Conservation (phyloP, 1,140 invertebrate species). For the Melipona quadrifasciata region DNA sequence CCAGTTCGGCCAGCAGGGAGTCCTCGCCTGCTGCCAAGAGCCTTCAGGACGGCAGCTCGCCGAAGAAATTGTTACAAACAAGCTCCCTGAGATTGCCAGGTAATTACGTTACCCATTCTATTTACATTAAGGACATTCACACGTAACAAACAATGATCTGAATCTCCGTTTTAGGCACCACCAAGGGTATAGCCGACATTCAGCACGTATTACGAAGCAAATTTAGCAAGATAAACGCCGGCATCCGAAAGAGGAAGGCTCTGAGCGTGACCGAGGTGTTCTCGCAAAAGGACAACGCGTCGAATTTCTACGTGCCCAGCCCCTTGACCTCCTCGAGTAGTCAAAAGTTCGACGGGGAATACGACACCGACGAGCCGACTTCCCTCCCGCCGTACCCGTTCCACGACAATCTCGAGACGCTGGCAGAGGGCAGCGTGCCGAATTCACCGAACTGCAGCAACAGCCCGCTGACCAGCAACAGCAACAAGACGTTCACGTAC, state of each 20-base stretch:
- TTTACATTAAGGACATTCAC: neutral
- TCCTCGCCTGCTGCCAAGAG: slow-evolving; percentile 76
- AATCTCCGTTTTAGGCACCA: slow-evolving; percentile 65
- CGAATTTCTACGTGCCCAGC: slow-evolving; percentile 87
- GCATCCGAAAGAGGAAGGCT: slow-evolving; percentile 84
- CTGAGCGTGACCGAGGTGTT: slow-evolving; percentile 86
- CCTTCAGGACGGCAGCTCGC: slow-evolving; percentile 68
- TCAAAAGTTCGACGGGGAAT: slow-evolving; percentile 63
- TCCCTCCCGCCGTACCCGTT: slow-evolving; percentile 73
- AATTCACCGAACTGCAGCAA: slow-evolving; percentile 69
- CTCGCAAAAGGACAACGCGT: slow-evolving; percentile 77
- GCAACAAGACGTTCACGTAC: slow-evolving; percentile 60
- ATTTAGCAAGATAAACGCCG: slow-evolving; percentile 86
- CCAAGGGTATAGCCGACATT: slow-evolving; percentile 80
- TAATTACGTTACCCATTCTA: slow-evolving; percentile 18
- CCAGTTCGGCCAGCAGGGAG: slow-evolving; percentile 78
- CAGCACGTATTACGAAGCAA: slow-evolving; percentile 85
- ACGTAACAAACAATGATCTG: neutral
- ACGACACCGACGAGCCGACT: slow-evolving; percentile 67
- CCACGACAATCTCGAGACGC: slow-evolving; percentile 73
- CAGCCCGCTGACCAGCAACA: slow-evolving; percentile 42
- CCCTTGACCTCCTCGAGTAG: slow-evolving; percentile 77
- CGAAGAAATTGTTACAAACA: slow-evolving; percentile 83
- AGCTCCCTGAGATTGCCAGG: slow-evolving; percentile 85
- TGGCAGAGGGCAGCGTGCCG: slow-evolving; percentile 71